Base-by-base conservation (phyloP, 2,888 invertebrate genomes). In the Acronicta leporina region DNA sequence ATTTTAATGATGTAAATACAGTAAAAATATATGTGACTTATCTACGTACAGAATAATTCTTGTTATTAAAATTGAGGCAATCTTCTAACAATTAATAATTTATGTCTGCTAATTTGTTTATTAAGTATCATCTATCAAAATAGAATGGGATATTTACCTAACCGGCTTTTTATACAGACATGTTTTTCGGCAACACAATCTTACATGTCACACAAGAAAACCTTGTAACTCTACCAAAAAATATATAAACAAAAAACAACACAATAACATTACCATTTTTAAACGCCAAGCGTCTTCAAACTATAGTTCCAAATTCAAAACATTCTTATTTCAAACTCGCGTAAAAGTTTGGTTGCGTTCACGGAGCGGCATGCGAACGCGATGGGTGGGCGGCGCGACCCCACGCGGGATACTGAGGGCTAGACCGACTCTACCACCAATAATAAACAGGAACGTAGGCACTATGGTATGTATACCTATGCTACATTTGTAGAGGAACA, bases 341-440 rank as follows among this genome's bases (percentile, higher is more conserved):
- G 66, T 54, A 70, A 68, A 78, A 78, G 77, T 77, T 81, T 68
- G 40, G 45, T 35, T 20, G 52, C 59, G 65, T 14, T 6, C 27
- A 25, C 58, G 54, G 56, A 54, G 57, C 66, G 54, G 45, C 55
- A 67, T 63, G 65, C 69, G 63, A 54, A 78, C 64, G 64, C 68
- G 55, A 51, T 79, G 75, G 79, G 73, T 77, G 76, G 75, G 68
- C 83, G 80, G 75, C 62, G 50, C 83, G 82, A 83, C 80, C 80
- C 85, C 84, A 78, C 88, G 86, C 85, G 88, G 79, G 80, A 75
- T 58, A 92, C 92, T 91, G 90, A 87, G 85, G 86, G 84, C 74
- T 77, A 73, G 45, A 61, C 63, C 72, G 70, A 73, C 75, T 66
- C 63, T 77, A 38, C 80, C 77, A 78, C 82, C 70, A 82, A 82